Conservation (phyloP, 2,797 vertebrate species). For the Siniperca undulata region DNA sequence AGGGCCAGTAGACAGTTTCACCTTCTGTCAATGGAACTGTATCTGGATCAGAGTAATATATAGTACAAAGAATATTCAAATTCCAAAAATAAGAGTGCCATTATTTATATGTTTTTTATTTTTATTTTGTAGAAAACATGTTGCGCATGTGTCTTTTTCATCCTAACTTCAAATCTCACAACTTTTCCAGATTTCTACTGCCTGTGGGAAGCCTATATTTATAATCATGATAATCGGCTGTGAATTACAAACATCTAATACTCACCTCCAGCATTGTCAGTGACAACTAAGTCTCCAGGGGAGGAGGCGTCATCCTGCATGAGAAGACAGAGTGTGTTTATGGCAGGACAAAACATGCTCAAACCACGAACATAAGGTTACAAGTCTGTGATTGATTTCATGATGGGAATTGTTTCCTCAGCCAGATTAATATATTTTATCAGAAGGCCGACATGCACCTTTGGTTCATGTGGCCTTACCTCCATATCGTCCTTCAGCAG, state of each 20-base stretch:
- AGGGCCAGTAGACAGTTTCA: conserved; percentile 94
- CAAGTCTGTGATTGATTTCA: background rate
- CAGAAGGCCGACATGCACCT: background rate
- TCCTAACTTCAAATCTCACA: background rate
- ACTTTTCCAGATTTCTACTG: conserved; percentile 13
- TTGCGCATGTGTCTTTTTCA: background rate
- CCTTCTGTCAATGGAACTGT: conserved; percentile 89
- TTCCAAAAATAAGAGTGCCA: background rate
- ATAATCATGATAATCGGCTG: conserved; percentile 18
- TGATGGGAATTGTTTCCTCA: background rate
- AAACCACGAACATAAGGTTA: background rate
- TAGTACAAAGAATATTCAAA: background rate
- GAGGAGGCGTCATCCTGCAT: conserved; percentile 95
- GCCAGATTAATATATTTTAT: conserved; percentile 15
- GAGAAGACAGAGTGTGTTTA: conserved; percentile 38
- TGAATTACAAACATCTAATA: conserved; percentile 52
- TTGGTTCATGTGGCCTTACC: conserved; percentile 79
- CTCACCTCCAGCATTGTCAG: conserved; percentile 91
- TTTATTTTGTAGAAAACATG: background rate
- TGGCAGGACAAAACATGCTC: conserved; percentile 4
- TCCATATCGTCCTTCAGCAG: conserved; percentile 98
- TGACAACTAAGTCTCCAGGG: conserved; percentile 95
- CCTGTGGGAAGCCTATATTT: conserved; percentile 12
- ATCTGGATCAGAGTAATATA: conserved; percentile 79
- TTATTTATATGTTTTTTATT: no score